Evolutionary conservation across 2,113 vertebrate genomes (phyloP).

Genomic region (Naja naja): DNA sequence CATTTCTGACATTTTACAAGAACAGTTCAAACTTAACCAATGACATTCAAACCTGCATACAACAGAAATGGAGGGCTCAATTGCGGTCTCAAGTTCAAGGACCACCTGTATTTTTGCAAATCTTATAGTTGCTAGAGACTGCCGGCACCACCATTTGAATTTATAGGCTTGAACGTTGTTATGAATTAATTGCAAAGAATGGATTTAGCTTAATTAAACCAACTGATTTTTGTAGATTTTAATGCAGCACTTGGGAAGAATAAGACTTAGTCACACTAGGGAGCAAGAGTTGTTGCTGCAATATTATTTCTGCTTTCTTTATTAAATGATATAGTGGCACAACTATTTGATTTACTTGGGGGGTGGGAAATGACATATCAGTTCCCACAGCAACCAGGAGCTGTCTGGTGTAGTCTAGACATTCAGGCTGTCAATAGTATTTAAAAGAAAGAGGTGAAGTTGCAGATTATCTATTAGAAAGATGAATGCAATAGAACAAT

Average conservation of each 20-base stretch:
- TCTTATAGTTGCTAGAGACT: neutral
- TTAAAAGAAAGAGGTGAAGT: neutral
- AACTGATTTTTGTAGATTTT: neutral
- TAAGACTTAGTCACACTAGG: neutral
- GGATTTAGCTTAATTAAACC: neutral
- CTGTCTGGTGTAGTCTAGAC: neutral
- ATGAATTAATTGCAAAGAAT: constrained; percentile 8
- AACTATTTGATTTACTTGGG: neutral
- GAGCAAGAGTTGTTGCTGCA: neutral
- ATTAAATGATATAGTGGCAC: neutral
- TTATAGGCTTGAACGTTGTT: neutral
- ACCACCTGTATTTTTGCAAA: neutral
- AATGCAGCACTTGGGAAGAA: neutral
- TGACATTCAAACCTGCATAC: too few relatives aligned
- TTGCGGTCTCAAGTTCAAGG: neutral
- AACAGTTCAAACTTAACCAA: too few relatives aligned
- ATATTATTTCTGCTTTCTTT: neutral
- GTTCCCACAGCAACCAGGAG: constrained; percentile 10
- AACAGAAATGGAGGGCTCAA: neutral
- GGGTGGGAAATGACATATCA: neutral
- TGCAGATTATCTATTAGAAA: constrained; percentile 4
- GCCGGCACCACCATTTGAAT: neutral
- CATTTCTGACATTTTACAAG: too few relatives aligned
- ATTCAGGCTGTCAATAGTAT: neutral
- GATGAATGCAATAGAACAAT: neutral